Percentiles rank a stretch among this genome's conserved stretches.
Evolutionary conservation across 2,888 invertebrate species (phyloP).

Genomic region (Teleiodes luculella): DNA sequence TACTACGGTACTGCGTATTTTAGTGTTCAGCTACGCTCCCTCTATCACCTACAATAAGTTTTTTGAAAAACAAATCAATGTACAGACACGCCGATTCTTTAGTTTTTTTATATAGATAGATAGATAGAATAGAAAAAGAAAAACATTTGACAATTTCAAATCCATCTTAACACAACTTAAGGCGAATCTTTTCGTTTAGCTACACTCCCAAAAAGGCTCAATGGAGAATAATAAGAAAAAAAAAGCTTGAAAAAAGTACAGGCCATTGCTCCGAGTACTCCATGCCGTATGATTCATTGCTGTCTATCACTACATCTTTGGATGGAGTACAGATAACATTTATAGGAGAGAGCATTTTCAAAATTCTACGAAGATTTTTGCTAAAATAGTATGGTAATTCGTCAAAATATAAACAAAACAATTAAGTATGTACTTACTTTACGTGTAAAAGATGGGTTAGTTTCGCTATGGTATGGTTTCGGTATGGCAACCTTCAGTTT

Average conservation of each 20-base stretch:
- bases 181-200: constrained; percentile 20
- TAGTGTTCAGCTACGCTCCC: too few relatives aligned
- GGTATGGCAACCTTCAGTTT: too few relatives aligned
- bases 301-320: constrained; percentile 27
- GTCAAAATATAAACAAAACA: too few relatives aligned
- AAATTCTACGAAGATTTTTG: neutral
- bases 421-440: too few relatives aligned
- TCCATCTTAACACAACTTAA: neutral
- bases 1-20: too few relatives aligned
- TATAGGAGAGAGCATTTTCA: neutral
- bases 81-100: too few relatives aligned
- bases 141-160: neutral
- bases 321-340: neutral
- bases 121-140: neutral
- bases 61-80: too few relatives aligned
- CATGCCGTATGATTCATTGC: constrained; percentile 43
- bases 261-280: constrained; percentile 36
- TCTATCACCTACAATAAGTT: too few relatives aligned
- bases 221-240: constrained; percentile 31
- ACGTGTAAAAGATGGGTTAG: too few relatives aligned
- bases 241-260: constrained; percentile 40
- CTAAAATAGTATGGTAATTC: neutral
- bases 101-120: too few relatives aligned
- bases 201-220: constrained; percentile 2
- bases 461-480: too few relatives aligned